A percentile compares a stretch with the other conserved stretches of the same genome.
Conservation (phyloP, 2,888 invertebrate genomes). For the Agapostemon virescens region DNA sequence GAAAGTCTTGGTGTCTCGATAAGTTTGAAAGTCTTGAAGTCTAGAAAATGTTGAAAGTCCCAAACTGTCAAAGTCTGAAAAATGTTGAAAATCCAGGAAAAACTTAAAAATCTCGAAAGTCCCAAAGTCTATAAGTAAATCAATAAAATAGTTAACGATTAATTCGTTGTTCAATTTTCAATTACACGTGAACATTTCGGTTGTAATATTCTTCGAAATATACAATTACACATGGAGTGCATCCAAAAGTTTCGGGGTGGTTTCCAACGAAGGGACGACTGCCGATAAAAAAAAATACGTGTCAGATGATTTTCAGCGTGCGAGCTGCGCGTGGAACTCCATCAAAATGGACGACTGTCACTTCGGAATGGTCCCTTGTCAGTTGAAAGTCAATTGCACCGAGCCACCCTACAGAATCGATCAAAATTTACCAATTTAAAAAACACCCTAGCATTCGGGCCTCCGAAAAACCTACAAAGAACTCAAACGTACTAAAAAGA, state of each 20-base stretch:
- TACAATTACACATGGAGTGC: neutral
- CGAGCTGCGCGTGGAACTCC: neutral
- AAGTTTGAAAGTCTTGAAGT: too few species aligned
- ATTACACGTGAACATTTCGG: neutral
- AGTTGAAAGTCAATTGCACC: constrained; percentile 8
- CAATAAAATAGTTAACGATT: too few species aligned
- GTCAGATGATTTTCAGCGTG: neutral
- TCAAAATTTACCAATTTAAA: neutral
- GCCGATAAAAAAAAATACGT: constrained; percentile 11
- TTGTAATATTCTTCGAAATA: neutral
- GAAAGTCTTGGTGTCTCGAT: too few species aligned
- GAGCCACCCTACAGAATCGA: neutral
- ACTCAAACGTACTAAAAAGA: too few species aligned
- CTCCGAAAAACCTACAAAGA: neutral
- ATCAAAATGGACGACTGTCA: constrained; percentile 7
- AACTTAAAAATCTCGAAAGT: too few species aligned
- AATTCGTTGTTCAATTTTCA: neutral
- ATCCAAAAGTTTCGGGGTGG: neutral
- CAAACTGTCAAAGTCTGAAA: too few species aligned
- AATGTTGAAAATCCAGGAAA: too few species aligned
- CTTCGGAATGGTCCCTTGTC: constrained; percentile 7
- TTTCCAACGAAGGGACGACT: neutral
- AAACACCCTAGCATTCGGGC: neutral
- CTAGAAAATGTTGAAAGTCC: too few species aligned
- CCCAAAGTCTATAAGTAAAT: too few species aligned